These are phyloP conservation scores for Tachysurus vachellii DNA, from an alignment of 2,113 vertebrate genomes.

Conservation along the genomic window DNA sequence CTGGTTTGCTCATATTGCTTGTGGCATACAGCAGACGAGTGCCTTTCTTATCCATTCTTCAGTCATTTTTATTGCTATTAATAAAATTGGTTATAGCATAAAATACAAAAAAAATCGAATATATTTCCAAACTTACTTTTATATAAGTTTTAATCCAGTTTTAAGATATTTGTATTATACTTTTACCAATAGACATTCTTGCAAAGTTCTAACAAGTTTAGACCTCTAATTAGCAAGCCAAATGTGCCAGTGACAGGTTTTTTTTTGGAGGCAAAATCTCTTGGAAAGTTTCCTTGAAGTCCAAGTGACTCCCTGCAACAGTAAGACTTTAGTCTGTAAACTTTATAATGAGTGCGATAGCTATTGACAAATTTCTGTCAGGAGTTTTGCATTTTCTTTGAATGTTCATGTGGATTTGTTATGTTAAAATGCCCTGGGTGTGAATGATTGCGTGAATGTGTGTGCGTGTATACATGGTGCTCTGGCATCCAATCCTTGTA, in stretches of 20 bases:
- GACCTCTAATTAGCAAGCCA: not conserved
- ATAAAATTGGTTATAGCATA: not conserved
- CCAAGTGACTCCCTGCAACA: not conserved
- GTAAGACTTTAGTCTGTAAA: not conserved
- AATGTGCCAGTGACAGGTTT: not conserved
- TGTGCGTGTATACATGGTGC: not conserved
- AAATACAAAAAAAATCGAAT: not conserved
- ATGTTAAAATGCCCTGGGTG: not conserved
- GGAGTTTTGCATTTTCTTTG: not conserved
- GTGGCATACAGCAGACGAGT: not conserved
- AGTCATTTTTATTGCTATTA: conserved; percentile 2
- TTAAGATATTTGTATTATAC: not conserved
- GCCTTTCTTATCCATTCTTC: not conserved
- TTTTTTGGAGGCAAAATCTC: not conserved
- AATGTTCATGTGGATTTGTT: not conserved
- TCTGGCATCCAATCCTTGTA: not conserved
- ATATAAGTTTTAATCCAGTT: not conserved
- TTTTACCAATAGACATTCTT: not conserved
- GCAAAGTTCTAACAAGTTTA: not conserved
- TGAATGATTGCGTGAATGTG: not conserved
- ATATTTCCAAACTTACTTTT: not conserved
- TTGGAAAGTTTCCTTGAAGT: not conserved
- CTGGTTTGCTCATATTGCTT: conserved; percentile 31
- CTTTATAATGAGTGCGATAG: not conserved
- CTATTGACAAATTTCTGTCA: not conserved